Base-by-base conservation (phyloP, 2,113 vertebrate species). In the Ceuthmochares aereus region DNA sequence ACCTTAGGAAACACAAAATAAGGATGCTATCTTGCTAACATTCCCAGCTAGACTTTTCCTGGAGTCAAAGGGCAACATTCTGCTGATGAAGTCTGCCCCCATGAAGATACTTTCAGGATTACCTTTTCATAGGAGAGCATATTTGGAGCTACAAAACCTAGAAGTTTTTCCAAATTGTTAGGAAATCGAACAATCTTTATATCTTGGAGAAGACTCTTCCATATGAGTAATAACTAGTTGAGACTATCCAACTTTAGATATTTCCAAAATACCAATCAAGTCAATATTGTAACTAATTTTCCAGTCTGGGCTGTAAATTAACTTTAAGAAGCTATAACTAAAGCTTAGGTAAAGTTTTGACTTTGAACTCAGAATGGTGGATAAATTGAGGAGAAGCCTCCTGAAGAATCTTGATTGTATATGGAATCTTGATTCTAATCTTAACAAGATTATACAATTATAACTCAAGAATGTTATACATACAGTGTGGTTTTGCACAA, bases 1-100 rank as follows among this genome's bases (percentile, higher is more conserved):
- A 36, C 91, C 60, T 75, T 59, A 87, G 52, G 64, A 93, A 95
- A 90, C 40, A 87, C 16, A 72, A 89, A 93, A 81, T 67, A 67
- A 80, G 25, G 60, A 77, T 1, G 1, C 5, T 67, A 13, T 81
- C 37, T 90, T 78, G 60, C 60, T 56, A 81, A 4, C 10, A 72
- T 93, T 89, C 6, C 22, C 56, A 70, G 37, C 12, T 90, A 81
- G 29, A 18, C 23, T 83, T 64, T 86, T 95, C 8, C 64, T 55
- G n/a, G 26, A 70, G 80, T 84, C 56, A 75, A 81, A 84, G 76
- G 59, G 32, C 51, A 81, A 21, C 18, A 9, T 12, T 63, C 51
- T 89, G 34, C 42, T 90, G 80, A 56, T 42, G 43, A 69, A 75
- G 3, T 70, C 56, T 68, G 6, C 69, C 11, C 27, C 25, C 42